Evolutionary conservation across 1,140 invertebrate genomes (phyloP).

Genomic region (Drosophila albomicans): DNA sequence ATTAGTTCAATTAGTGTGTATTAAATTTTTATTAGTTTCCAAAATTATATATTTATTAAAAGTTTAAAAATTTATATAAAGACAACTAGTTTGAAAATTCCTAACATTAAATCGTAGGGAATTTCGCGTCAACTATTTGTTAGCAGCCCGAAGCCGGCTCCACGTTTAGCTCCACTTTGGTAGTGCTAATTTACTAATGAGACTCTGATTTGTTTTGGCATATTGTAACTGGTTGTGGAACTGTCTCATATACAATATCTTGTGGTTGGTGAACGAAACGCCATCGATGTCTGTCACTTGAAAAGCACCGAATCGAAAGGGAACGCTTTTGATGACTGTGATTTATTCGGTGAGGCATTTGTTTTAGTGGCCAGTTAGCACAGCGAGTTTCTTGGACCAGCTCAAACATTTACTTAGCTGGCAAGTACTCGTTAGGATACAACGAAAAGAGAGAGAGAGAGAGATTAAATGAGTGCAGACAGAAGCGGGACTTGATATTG

Average conservation of each 20-base stretch:
- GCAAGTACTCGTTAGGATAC: slow-evolving; percentile 19
- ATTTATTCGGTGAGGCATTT: slow-evolving; percentile 55
- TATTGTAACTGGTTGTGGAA: slow-evolving; percentile 28
- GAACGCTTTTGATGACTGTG: slow-evolving; percentile 51
- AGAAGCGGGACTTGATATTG: slow-evolving; percentile 52
- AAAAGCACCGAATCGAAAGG: slow-evolving; percentile 32
- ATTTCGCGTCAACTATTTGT: background rate
- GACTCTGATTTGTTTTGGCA: slow-evolving; percentile 58
- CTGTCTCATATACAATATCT: slow-evolving; percentile 9
- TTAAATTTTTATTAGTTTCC: too few species aligned
- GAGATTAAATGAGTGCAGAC: slow-evolving; percentile 65
- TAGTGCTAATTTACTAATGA: slow-evolving; percentile 80
- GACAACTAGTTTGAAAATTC: too few species aligned
- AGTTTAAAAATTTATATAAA: too few species aligned
- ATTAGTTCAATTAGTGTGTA: too few species aligned
- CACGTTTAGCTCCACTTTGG: slow-evolving; percentile 30
- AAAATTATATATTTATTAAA: too few species aligned
- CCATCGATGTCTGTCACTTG: slow-evolving; percentile 46
- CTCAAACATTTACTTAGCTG: slow-evolving; percentile 43
- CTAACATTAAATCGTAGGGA: slow-evolving; percentile 4
- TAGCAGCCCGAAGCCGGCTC: too few species aligned
- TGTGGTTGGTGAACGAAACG: slow-evolving; percentile 1
- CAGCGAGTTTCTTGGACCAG: slow-evolving; percentile 9
- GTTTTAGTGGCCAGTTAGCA: slow-evolving; percentile 36
- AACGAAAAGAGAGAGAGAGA: slow-evolving; percentile 3